Evolutionary conservation across 2,113 vertebrate species (phyloP).

Genomic region (Panthera leo): DNA sequence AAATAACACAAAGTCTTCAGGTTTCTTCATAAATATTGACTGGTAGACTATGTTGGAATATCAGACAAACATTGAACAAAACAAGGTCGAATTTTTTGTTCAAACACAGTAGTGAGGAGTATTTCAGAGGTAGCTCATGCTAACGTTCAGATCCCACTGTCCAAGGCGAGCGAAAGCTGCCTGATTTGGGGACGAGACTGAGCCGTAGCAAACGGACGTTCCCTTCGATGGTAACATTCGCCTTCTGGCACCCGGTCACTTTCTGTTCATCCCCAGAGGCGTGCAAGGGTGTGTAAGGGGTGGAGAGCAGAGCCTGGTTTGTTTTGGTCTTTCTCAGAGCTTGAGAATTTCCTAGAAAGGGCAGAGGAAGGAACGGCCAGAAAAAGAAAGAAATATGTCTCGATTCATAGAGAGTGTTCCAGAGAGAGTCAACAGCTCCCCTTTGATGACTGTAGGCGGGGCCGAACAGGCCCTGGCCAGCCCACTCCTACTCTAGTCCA

Average conservation of each 20-base stretch:
- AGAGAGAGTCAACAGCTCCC: not conserved
- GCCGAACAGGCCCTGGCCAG: fast-evolving
- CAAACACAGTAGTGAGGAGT: not conserved
- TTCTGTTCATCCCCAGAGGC: not conserved
- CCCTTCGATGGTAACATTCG: not conserved
- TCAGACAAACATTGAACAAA: too few relatives aligned
- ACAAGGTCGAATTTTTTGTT: not conserved
- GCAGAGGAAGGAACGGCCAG: not conserved
- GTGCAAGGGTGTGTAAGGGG: too few relatives aligned
- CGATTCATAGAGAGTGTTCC: too few relatives aligned
- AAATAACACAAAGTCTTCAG: not conserved
- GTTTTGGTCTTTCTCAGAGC: not conserved
- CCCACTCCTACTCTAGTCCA: not conserved
- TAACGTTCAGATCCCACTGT: too few relatives aligned
- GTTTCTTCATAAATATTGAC: not conserved
- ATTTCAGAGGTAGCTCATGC: not conserved
- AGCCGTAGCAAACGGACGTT: not conserved
- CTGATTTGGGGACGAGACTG: not conserved
- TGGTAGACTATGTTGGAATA: not conserved
- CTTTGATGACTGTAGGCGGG: fast-evolving
- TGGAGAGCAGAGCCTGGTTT: not conserved
- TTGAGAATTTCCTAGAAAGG: not conserved
- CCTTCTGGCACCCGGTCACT: not conserved
- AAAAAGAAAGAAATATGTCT: not conserved
- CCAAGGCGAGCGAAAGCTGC: not conserved